Base-by-base conservation (phyloP, 2,888 invertebrate species). In the Microctonus aethiopoides region DNA sequence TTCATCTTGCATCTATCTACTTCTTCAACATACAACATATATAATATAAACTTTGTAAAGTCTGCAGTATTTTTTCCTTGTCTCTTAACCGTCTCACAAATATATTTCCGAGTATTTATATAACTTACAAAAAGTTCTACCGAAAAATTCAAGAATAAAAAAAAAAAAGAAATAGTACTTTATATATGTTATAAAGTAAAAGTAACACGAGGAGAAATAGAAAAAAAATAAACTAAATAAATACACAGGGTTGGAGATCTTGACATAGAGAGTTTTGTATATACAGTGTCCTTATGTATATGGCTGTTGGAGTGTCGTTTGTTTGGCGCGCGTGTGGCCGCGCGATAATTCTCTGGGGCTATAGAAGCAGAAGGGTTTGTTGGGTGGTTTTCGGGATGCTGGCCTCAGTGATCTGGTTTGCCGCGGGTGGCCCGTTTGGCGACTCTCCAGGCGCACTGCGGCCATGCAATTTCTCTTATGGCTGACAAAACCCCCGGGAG, bases 381-480 rank as follows among this genome's bases (percentile, higher is more conserved):
- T 73, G 74, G 76, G 74, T 71, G 77, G 76, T 77, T 73, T 75
- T 67, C 16, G 16, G 70, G 76, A 75, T 74, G 77, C 72, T 75
- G 72, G 72, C 71, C 67, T 69, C 71, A 29, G 71, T 74, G 74
- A 74, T 75, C 74, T 64, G 74, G 72, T 75, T 75, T 71, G 72
- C 74, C 68, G 74, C 73, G 71, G 74, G 75, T 76, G 81, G 78
- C 81, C 80, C 79, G 79, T 78, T 84, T 85, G 85, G 85, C 86
- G 80, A 74, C 68, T 77, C 76, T 85, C 85, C 85, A 85, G 84
- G 81, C 85, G 85, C 85, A 85, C 78, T 85, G 86, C 83, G 81
- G 83, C 81, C 81, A 75, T 60, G 51, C 56, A 51, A 29, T 62
- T 39, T 63, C 68, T 54, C 54, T 7, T n/a, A 41, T 59, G 61